These are phyloP conservation scores for Parnassius mnemosyne DNA, from an alignment of 2,888 invertebrate genomes.

Conservation along the genomic window DNA sequence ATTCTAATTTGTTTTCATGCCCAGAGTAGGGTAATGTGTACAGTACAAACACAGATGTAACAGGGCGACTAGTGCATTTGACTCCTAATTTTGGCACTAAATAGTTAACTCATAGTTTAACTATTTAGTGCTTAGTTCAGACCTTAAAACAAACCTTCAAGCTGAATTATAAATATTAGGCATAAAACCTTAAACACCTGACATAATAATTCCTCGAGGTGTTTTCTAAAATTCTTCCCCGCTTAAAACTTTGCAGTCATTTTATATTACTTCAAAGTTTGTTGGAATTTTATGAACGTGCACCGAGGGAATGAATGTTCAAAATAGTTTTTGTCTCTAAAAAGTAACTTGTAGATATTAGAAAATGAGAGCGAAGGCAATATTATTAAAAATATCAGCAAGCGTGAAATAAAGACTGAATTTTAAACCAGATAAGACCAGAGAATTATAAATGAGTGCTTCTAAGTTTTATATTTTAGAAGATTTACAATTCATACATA, in stretches of 20 bases:
- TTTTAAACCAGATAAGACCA: no score
- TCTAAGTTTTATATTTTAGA: no score
- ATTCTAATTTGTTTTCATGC: no score
- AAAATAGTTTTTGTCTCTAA: constrained; percentile 1
- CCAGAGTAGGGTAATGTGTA: no score
- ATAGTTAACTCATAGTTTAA: no score
- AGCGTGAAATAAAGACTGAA: no score
- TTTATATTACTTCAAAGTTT: constrained; percentile 10
- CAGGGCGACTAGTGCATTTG: no score
- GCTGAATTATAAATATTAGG: constrained; percentile 3
- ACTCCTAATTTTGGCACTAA: no score
- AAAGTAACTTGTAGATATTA: constrained; percentile 4
- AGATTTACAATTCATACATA: no score
- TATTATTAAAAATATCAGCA: neutral
- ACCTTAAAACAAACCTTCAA: neutral
- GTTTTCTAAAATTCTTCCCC: constrained; percentile 10
- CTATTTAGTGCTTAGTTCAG: no score
- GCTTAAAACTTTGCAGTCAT: constrained; percentile 15
- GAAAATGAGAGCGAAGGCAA: neutral
- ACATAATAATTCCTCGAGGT: neutral
- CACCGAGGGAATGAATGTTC: constrained; percentile 6
- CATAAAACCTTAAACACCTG: neutral
- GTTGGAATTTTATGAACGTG: constrained; percentile 3
- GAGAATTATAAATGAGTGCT: no score
- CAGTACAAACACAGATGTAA: no score